Evolutionary conservation across 2,113 vertebrate species (phyloP).

Genomic region (Pituophis catenifer): DNA sequence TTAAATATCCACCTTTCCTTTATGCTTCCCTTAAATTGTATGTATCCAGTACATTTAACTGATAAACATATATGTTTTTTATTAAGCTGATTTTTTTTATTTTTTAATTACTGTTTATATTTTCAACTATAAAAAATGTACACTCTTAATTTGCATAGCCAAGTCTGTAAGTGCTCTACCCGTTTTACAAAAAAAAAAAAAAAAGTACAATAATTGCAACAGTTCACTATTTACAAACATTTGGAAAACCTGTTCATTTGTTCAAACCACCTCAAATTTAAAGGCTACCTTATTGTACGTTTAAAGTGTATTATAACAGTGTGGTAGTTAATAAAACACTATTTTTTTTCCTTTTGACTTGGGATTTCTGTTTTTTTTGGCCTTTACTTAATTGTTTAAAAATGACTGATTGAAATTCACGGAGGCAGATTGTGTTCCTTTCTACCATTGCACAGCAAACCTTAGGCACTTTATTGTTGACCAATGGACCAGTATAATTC

Average conservation of each 20-base stretch:
- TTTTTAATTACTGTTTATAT: conserved; percentile 89
- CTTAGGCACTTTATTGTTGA: background rate
- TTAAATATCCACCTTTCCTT: conserved; percentile 81
- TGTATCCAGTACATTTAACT: conserved; percentile 85
- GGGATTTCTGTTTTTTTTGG: conserved; percentile 73
- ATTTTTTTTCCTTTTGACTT: conserved; percentile 81
- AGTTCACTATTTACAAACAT: conserved; percentile 80
- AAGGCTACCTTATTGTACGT: conserved; percentile 84
- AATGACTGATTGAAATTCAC: background rate
- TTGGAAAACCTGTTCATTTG: conserved; percentile 80
- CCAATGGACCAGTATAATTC: background rate
- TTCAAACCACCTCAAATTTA: conserved; percentile 79
- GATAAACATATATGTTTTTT: conserved; percentile 84
- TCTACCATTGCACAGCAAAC: background rate
- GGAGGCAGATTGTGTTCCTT: background rate
- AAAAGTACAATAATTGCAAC: conserved; percentile 77
- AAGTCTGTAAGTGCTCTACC: conserved; percentile 80
- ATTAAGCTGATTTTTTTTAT: conserved; percentile 83
- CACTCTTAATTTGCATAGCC: conserved; percentile 82
- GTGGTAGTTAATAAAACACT: conserved; percentile 88
- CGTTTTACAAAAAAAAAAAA: conserved; percentile 72
- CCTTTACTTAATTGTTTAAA: conserved; percentile 31
- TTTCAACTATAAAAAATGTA: conserved; percentile 83
- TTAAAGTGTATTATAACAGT: conserved; percentile 84
- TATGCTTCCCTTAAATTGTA: conserved; percentile 83